phyloP scores from a whole-genome alignment of 2,113 vertebrate genomes.

The Chaetodon auriga region DNA sequence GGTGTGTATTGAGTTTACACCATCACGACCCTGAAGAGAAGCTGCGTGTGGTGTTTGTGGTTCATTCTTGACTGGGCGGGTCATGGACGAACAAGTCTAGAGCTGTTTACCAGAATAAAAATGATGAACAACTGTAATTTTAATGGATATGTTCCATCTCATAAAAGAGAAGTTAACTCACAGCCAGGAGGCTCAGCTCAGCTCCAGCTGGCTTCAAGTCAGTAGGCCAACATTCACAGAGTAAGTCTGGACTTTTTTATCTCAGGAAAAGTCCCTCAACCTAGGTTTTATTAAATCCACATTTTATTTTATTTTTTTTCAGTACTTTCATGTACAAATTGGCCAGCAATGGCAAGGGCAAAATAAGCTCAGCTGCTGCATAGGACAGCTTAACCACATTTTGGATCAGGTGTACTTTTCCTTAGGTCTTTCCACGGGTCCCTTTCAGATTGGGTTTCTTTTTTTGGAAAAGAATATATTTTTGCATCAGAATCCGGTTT shows the following conservation, averaged over 20 bases:
- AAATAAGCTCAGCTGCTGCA: not conserved
- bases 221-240: not conserved
- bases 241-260: not conserved
- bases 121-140: constrained; percentile 23
- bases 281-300: not conserved
- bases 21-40: constrained; percentile 15
- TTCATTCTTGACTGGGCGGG: constrained; percentile 10
- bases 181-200: constrained; percentile 12
- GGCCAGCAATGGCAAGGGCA: not conserved
- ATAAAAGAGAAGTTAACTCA: constrained; percentile 1
- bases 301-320: not conserved
- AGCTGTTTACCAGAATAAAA: constrained; percentile 19
- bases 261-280: not conserved
- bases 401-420: too few species aligned
- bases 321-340: not conserved
- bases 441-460: too few species aligned
- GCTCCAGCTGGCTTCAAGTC: constrained; percentile 17
- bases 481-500: too few species aligned
- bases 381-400: not conserved
- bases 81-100: not conserved
- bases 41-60: constrained; percentile 17
- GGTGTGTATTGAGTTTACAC: not conserved
- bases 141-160: constrained; percentile 1
- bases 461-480: too few species aligned
- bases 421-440: too few species aligned